These are phyloP conservation scores for Sebastes variabilis DNA, from an alignment of 2,797 vertebrate genomes.

Conservation along the genomic window DNA sequence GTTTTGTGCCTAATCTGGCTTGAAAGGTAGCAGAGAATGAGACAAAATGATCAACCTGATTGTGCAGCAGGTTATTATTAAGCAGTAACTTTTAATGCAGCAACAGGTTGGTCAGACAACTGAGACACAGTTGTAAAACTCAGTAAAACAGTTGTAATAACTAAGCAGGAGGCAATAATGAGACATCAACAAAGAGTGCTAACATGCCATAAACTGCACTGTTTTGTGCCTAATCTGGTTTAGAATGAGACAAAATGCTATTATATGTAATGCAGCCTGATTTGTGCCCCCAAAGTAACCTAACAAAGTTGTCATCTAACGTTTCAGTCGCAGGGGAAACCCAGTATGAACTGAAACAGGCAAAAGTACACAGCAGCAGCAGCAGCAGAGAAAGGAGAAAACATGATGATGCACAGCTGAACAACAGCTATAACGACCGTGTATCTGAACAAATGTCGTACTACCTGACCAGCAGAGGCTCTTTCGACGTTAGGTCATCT, in stretches of 20 bases:
- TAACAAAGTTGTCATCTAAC: conserved; percentile 13
- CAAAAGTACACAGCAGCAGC: conserved; percentile 17
- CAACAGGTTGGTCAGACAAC: conserved; percentile 41
- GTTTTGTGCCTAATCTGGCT: neutral
- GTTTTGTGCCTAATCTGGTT: neutral
- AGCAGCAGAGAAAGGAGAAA: conserved; percentile 2
- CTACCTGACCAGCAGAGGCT: conserved; percentile 76
- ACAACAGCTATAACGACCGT: conserved; percentile 3
- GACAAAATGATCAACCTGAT: no score
- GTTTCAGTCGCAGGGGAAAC: conserved; percentile 19
- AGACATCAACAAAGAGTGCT: neutral
- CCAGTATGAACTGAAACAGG: conserved; percentile 26
- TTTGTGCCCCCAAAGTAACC: neutral
- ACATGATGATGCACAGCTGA: conserved; percentile 13
- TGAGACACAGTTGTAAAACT: neutral
- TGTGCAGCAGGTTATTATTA: conserved; percentile 25
- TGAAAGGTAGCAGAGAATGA: neutral
- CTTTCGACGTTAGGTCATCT: conserved; percentile 76
- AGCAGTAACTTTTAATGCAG: conserved; percentile 30
- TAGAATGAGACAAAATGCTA: neutral
- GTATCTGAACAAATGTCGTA: conserved; percentile 35
- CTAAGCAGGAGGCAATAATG: neutral
- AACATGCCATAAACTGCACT: neutral
- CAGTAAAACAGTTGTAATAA: neutral
- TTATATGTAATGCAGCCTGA: neutral